Base-by-base conservation (phyloP, 2,797 vertebrate genomes). In the Eupleurogrammus muticus region DNA sequence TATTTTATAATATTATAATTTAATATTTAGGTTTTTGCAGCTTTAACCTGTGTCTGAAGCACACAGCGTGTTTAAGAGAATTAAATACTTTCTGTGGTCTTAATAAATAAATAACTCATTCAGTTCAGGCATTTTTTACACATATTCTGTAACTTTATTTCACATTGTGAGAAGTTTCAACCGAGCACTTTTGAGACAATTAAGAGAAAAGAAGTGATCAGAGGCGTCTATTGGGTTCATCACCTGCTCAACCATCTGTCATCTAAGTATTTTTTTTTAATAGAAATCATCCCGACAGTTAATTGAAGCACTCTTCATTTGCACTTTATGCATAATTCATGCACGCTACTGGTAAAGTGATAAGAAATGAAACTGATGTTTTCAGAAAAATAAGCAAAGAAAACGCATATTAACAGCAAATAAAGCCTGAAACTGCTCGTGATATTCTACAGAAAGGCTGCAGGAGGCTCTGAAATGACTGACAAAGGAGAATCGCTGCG, bases 71-170 rank as follows among this genome's bases (percentile, higher is more conserved):
- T 23, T 49, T 20, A 13, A 12, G 19, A 49, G 47, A 49, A 16
- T 14, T 1, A 14, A 7, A 40, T 42, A 5, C 40, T 42, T 5
- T 42, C 5, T 40, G 14, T 6, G 3, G 49, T 50, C 49, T 17
- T 17, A 1, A 42, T 4, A 42, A 42, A 14, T 16, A 14, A 42
- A 42, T 6, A 42, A 42, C n/a, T 16, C 21, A 42, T 54, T 50
- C 9, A 46, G 19, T 10, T 35, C 16, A 36, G 24, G 5, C 44
- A 49, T 66, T 70, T 77, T 3, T n/a, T 66, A 52, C 35, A 69
- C 16, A 53, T 56, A 47, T 50, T 73, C 0, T 64, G 23, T 67
- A 67, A 17, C 19, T 82, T 78, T 80, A 82, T 80, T 82, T 67
- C 20, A 79, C 49, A 52, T 62, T 66, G 16, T 62, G 48, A 55